Base-by-base conservation (phyloP, 2,797 vertebrate species). In the Tamandua tetradactyla region DNA sequence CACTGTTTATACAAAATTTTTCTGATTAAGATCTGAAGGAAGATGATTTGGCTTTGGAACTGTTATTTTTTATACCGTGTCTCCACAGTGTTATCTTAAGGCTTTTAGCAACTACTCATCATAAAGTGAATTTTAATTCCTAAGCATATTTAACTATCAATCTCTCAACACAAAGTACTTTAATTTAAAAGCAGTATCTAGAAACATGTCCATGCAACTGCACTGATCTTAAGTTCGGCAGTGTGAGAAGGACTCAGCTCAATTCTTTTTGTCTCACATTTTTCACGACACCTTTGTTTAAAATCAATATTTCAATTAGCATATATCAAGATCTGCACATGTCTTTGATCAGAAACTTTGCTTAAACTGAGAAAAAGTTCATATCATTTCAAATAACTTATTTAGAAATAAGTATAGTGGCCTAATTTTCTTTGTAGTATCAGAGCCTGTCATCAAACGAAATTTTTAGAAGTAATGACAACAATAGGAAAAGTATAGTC, bases 221-320 rank as follows among this genome's bases (percentile, higher is more conserved):
- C 82, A 86, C 47, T 66, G 35, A 35, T 74, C 86, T 75, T 88
- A 72, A 75, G 59, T 22, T 79, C 0, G 0, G 68, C 23, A 55
- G 23, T 74, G 79, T 81, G 97, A 96, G 94, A 97, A 96, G 75
- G 84, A 69, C 95, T 92, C n/a, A 59, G 81, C 62, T 84, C 64
- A 97, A 97, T 95, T 95, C 92, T 91, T 97, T 97, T 96, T 96
- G 97, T 96, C 88, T 96, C 91, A 93, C 83, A 74, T 95, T 97
- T 97, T 94, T 98, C 97, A 97, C 97, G 96, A 94, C 87, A 81
- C 68, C 32, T 95, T 95, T 96, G 92, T 94, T 97, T 96, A 96
- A 98, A 97, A 96, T 97, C 96, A 98, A 64, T 95, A 97, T 97
- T 98, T 97, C 97, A 97, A 98, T 66, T 97, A 95, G 91, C 78